Evolutionary conservation across 2,797 vertebrate species (phyloP), one percentile per base, ranked within the genome.

Genomic region (Clamator glandarius): DNA sequence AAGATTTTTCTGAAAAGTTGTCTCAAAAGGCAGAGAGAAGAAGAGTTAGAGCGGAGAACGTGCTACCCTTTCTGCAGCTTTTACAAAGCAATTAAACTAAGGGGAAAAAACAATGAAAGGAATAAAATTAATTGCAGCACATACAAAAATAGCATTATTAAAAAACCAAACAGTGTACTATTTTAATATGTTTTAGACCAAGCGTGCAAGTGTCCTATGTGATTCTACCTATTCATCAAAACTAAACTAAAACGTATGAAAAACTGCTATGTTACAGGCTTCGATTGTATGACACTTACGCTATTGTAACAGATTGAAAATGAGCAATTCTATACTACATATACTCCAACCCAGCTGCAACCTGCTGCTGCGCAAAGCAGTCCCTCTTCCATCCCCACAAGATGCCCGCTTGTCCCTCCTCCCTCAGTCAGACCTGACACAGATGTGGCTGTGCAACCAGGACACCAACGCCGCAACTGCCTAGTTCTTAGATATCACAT

Each of bases 241-340:
- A 68, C 21, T 5, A 13, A 92, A 51, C 42, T 19, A 8, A 67
- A 84, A 39, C 4, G 7, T 6, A 68, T 0, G 33, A 67, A 39
- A 54, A n/a, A 2, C 48, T 36, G 82, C 42, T 4, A 11, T 64
- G n/a, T 44, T 69, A 20, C 76, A 96, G 76, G 62, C 82, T 80
- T 48, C 1, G 57, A 28, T 24, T 87, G 87, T 58, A 7, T 3
- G 18, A 41, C 1, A 2, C 5, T 59, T 26, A 26, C 9, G 36
- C 33, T 39, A 59, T 4, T 51, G 69, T 62, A 36, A 10, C 3
- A 9, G 64, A 36, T 50, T 42, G 63, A 7, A 36, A 79, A 68
- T 0, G 8, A 61, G 46, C 5, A 0, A 9, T 5, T 31, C 54
- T 11, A 10, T 4, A 75, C 78, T n/a, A 4, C 5, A 4, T 0